Evolutionary conservation across 2,888 invertebrate species (phyloP).

Genomic region (Thereva unica): DNA sequence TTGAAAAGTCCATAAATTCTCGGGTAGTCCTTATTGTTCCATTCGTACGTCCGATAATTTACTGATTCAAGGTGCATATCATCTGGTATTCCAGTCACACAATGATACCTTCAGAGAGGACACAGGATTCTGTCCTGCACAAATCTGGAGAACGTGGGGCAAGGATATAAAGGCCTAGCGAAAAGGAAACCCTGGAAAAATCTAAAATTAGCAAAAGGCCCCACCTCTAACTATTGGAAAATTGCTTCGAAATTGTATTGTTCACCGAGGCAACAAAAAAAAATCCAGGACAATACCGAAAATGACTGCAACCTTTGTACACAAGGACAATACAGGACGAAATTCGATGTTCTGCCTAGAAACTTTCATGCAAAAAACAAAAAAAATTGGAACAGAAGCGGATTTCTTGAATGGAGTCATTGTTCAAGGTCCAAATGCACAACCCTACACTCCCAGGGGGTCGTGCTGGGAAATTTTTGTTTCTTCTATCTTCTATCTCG

Average conservation of each 20-base stretch:
- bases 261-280: too few relatives aligned
- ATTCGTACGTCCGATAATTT: constrained; percentile 26
- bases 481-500: not conserved
- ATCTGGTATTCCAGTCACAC: constrained; percentile 29
- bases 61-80: constrained; percentile 24
- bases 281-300: too few relatives aligned
- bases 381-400: too few relatives aligned
- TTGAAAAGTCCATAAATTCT: constrained; percentile 24
- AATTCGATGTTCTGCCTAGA: too few relatives aligned
- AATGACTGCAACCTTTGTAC: too few relatives aligned
- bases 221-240: constrained; percentile 15
- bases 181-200: constrained; percentile 9
- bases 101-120: constrained; percentile 18
- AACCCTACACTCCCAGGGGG: too few relatives aligned
- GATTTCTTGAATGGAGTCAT: too few relatives aligned
- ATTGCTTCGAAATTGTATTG: constrained; percentile 7
- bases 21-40: constrained; percentile 28
- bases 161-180: constrained; percentile 1
- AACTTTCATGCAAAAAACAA: too few relatives aligned
- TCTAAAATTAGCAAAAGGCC: constrained; percentile 22
- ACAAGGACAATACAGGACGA: too few relatives aligned
- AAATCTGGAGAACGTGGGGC: not conserved
- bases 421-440: too few relatives aligned
- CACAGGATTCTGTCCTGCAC: constrained; percentile 5
- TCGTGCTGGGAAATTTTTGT: not conserved